These are phyloP conservation scores for Hyppa rectilinea DNA, from an alignment of 2,888 invertebrate genomes.

Conservation along the genomic window DNA sequence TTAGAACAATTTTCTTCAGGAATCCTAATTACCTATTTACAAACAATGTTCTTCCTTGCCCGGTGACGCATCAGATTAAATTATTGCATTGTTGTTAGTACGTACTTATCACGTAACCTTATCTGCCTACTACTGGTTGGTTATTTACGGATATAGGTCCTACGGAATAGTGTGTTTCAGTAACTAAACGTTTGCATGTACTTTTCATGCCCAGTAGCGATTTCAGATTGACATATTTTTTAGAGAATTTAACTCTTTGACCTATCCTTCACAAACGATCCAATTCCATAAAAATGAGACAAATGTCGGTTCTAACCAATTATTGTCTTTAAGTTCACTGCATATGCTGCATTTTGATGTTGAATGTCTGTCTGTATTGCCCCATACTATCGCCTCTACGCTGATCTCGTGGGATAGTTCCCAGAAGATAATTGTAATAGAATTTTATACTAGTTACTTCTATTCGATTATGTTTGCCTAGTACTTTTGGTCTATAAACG, in stretches of 20 bases:
- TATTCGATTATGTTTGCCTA: constrained; percentile 75
- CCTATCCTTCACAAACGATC: constrained; percentile 60
- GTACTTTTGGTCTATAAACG: constrained; percentile 64
- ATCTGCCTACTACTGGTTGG: constrained; percentile 5
- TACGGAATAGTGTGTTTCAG: neutral
- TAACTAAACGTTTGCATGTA: neutral
- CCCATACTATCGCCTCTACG: constrained; percentile 70
- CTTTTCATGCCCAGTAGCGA: neutral
- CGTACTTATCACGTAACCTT: constrained; percentile 27
- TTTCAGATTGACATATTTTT: constrained; percentile 42
- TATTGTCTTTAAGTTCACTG: constrained; percentile 6
- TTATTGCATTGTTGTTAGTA: constrained; percentile 42
- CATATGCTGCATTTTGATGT: constrained; percentile 52
- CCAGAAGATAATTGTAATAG: constrained; percentile 75
- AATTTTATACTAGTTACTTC: constrained; percentile 72
- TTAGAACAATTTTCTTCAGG: constrained; percentile 17
- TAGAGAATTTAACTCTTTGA: constrained; percentile 36
- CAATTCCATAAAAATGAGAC: constrained; percentile 64
- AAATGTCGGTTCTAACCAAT: constrained; percentile 24
- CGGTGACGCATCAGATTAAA: constrained; percentile 48
- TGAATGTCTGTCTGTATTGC: constrained; percentile 47
- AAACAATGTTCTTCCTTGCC: constrained; percentile 45
- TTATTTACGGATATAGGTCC: constrained; percentile 22
- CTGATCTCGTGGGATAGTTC: constrained; percentile 87
- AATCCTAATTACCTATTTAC: constrained; percentile 29